Conservation (phyloP, 2,888 invertebrate genomes). For the Baccha elongata region DNA sequence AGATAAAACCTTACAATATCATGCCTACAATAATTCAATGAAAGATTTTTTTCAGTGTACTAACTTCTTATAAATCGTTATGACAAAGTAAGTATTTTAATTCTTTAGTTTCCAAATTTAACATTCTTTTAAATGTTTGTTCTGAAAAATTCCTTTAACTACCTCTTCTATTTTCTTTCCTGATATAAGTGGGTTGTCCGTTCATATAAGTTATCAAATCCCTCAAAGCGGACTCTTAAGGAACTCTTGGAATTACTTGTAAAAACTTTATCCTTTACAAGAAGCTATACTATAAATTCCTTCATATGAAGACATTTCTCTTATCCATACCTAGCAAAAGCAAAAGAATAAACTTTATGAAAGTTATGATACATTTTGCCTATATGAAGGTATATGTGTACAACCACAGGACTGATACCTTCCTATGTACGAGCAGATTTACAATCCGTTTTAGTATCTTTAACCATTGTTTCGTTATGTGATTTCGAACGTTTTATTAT, state of each 20-base stretch:
- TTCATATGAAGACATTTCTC: constrained; percentile 34
- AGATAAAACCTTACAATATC: no score
- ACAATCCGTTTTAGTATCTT: constrained; percentile 56
- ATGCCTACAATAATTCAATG: no score
- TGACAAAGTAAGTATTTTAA: constrained; percentile 1
- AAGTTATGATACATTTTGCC: constrained; percentile 27
- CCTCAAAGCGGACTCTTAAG: constrained; percentile 10
- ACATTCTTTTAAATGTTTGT: constrained; percentile 29
- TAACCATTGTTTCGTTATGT: constrained; percentile 61
- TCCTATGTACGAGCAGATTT: constrained; percentile 33
- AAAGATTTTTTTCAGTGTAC: no score
- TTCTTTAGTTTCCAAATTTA: constrained; percentile 1
- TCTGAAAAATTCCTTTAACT: constrained; percentile 17
- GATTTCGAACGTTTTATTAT: constrained; percentile 68
- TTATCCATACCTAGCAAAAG: constrained; percentile 27
- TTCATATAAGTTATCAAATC: constrained; percentile 30
- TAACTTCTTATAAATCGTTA: no score
- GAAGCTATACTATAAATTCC: constrained; percentile 35
- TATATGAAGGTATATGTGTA: not conserved
- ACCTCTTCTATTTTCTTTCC: not conserved
- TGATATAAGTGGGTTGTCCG: constrained; percentile 21
- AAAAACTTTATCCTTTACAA: constrained; percentile 33
- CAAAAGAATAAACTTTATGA: constrained; percentile 13
- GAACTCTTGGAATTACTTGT: not conserved
- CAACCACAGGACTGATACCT: constrained; percentile 9